phyloP scores from a whole-genome alignment of 2,888 invertebrate genomes.

The Amiota communis region DNA sequence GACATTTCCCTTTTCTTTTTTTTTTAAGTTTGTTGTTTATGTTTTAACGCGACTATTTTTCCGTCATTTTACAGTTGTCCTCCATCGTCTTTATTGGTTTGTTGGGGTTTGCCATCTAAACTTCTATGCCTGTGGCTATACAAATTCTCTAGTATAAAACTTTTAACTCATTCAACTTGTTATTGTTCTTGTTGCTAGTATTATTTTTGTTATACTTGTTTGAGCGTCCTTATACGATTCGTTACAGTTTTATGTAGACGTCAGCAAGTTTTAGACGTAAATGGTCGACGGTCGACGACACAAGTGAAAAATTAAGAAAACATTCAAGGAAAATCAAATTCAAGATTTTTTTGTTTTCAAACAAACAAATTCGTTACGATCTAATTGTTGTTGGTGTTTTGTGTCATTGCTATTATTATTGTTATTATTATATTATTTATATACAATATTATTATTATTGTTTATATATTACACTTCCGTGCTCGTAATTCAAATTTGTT shows the following conservation, averaged over 20 bases:
- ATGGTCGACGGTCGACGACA: constrained; percentile 15
- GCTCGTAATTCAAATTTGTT: constrained; percentile 23
- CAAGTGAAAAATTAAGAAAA: neutral
- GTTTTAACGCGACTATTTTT: constrained; percentile 50
- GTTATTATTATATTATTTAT: too few relatives aligned
- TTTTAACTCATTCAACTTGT: neutral
- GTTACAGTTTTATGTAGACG: constrained; percentile 40
- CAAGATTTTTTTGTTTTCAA: neutral
- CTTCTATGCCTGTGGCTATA: neutral
- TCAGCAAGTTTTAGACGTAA: constrained; percentile 46
- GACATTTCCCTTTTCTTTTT: constrained; percentile 18
- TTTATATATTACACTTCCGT: constrained; percentile 16
- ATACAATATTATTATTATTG: too few relatives aligned
- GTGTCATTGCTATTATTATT: too few relatives aligned
- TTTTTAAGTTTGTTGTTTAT: constrained; percentile 39
- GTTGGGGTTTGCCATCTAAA: neutral
- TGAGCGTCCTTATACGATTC: constrained; percentile 42
- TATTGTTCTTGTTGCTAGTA: constrained; percentile 44
- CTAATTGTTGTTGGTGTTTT: too few relatives aligned
- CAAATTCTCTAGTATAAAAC: neutral
- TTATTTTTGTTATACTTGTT: constrained; percentile 22
- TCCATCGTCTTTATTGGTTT: constrained; percentile 48
- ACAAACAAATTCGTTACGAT: neutral
- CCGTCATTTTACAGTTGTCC: constrained; percentile 44
- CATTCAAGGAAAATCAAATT: neutral